Evolutionary conservation across 2,113 vertebrate genomes (phyloP).

Genomic region (Clarias batrachus): DNA sequence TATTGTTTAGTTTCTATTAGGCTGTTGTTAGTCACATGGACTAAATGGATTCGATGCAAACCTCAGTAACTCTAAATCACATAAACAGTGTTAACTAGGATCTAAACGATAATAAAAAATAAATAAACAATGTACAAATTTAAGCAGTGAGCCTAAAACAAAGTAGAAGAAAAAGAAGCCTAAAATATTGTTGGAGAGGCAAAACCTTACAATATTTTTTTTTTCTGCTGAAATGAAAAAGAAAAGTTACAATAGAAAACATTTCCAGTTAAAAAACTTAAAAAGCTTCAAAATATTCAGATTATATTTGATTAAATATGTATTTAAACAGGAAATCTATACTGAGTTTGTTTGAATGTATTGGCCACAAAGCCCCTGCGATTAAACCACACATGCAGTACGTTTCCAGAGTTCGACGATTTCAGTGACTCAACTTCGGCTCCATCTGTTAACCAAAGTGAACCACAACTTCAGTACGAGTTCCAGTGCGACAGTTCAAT

Average conservation of each 20-base stretch:
- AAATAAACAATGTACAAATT: background rate
- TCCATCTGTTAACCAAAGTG: background rate
- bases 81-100: background rate
- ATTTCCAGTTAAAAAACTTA: background rate
- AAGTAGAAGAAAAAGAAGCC: no score
- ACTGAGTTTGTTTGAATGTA: background rate
- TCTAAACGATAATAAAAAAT: background rate
- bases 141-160: background rate
- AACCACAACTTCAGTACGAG: background rate
- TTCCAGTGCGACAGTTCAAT: constrained; percentile 53
- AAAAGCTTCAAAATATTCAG: background rate
- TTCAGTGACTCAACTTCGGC: constrained; percentile 59
- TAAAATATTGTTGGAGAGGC: no score
- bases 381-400: background rate
- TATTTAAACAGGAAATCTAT: no score
- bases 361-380: constrained; percentile 66
- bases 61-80: background rate
- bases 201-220: background rate
- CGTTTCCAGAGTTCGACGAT: constrained; percentile 48
- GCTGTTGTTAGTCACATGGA: background rate
- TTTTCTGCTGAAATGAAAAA: background rate
- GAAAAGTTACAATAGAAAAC: background rate
- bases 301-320: no score
- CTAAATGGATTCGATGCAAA: background rate
- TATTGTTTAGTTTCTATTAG: background rate